These are phyloP conservation scores for Sminthurides aquaticus DNA, from an alignment of 2,888 invertebrate genomes.

Conservation along the genomic window DNA sequence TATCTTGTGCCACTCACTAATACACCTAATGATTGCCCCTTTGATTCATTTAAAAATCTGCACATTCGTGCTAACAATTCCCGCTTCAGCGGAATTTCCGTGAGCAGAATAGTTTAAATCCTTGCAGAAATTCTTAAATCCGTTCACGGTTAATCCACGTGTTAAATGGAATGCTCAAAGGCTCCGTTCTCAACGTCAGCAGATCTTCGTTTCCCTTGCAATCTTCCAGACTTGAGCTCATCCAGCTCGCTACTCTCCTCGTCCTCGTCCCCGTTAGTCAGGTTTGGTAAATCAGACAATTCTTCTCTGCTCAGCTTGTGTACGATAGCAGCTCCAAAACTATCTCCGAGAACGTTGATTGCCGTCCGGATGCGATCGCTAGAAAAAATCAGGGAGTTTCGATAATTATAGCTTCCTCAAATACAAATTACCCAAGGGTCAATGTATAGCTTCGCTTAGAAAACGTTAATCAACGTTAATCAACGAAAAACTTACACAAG, in stretches of 20 bases:
- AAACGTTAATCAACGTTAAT: too few relatives aligned
- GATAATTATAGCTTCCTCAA: too few relatives aligned
- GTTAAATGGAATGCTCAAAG: constrained; percentile 3
- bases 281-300: not conserved
- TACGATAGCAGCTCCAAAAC: constrained; percentile 54
- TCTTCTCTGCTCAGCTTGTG: constrained; percentile 3
- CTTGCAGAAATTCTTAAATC: too few relatives aligned
- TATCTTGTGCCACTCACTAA: too few relatives aligned
- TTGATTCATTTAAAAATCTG: too few relatives aligned
- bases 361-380: constrained; percentile 47
- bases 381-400: too few relatives aligned
- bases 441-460: not conserved
- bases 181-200: not conserved
- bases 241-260: constrained; percentile 1
- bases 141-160: too few relatives aligned
- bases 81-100: too few relatives aligned
- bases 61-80: too few relatives aligned
- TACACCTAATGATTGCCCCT: too few relatives aligned
- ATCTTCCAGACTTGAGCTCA: not conserved
- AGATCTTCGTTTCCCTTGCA: not conserved
- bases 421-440: not conserved
- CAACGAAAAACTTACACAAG: constrained; percentile 46
- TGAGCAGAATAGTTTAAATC: too few relatives aligned
- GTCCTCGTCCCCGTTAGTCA: constrained; percentile 2
- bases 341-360: constrained; percentile 85